These are phyloP conservation scores for Heteromurus nitidus DNA, from an alignment of 2,888 invertebrate genomes.

Conservation along the genomic window DNA sequence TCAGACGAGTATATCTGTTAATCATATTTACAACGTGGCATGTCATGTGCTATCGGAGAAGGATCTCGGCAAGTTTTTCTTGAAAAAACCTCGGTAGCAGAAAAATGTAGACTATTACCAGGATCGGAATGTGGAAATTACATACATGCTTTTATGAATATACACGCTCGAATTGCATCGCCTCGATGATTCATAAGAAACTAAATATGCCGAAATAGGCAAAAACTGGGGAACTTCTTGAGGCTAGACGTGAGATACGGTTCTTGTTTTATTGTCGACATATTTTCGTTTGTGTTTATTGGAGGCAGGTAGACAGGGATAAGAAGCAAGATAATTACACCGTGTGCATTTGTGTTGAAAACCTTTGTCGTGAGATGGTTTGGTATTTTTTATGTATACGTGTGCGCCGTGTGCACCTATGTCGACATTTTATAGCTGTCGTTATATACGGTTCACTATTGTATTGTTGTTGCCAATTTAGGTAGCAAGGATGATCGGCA, in stretches of 20 bases:
- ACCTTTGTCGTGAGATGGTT: background rate
- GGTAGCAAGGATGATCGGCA: too few species aligned
- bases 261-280: background rate
- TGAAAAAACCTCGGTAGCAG: conserved; percentile 28
- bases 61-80: conserved; percentile 19
- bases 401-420: too few species aligned
- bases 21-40: background rate
- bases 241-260: conserved; percentile 1
- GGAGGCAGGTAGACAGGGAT: background rate
- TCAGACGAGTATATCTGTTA: background rate
- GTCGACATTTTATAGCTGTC: too few species aligned
- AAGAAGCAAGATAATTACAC: conserved; percentile 14
- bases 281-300: background rate
- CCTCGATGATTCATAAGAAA: too few species aligned
- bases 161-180: background rate
- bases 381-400: background rate
- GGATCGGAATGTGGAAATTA: too few species aligned
- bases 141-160: too few species aligned
- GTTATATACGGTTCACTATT: too few species aligned
- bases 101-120: conserved; percentile 12
- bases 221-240: background rate
- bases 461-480: too few species aligned
- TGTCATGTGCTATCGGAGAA: conserved; percentile 36
- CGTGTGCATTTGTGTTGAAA: background rate
- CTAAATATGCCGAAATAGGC: too few species aligned